Conservation (phyloP, 2,888 invertebrate species). For the Cinara cedri region DNA sequence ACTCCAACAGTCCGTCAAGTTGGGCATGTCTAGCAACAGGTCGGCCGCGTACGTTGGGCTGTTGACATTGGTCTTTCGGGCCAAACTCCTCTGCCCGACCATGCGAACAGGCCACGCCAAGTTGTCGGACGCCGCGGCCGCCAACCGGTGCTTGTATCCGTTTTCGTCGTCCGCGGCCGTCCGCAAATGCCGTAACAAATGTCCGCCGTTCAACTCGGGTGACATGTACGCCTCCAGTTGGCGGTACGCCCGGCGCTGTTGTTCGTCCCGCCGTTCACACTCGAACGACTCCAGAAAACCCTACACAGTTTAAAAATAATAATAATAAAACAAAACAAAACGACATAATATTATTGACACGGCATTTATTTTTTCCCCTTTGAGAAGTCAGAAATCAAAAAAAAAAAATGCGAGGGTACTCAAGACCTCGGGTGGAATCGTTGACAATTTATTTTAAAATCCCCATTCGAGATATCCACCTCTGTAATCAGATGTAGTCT, state of each 20-base stretch:
- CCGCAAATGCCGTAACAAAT: neutral
- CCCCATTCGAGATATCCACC: too few relatives aligned
- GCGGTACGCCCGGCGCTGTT: neutral
- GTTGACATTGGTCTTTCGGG: neutral
- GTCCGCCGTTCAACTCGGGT: neutral
- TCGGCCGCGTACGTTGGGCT: neutral
- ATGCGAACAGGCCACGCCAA: constrained; percentile 33
- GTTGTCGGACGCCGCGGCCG: neutral
- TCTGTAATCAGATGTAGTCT: too few relatives aligned
- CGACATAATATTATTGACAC: too few relatives aligned
- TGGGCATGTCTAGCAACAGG: constrained; percentile 41
- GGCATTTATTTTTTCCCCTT: too few relatives aligned
- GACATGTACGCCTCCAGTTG: constrained; percentile 39
- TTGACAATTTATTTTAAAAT: too few relatives aligned
- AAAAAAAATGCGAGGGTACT: too few relatives aligned
- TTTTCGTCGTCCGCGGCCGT: neutral
- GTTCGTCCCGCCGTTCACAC: constrained; percentile 9
- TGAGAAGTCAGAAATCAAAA: too few relatives aligned
- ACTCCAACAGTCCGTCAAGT: constrained; percentile 36
- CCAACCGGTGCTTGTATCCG: neutral
- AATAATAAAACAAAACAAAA: too few relatives aligned
- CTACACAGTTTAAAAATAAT: constrained; percentile 8
- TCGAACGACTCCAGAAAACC: constrained; percentile 39
- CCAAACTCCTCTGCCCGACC: constrained; percentile 9
- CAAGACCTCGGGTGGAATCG: too few relatives aligned